phyloP scores from a whole-genome alignment of 2,113 vertebrate species.

The Riparia riparia region DNA sequence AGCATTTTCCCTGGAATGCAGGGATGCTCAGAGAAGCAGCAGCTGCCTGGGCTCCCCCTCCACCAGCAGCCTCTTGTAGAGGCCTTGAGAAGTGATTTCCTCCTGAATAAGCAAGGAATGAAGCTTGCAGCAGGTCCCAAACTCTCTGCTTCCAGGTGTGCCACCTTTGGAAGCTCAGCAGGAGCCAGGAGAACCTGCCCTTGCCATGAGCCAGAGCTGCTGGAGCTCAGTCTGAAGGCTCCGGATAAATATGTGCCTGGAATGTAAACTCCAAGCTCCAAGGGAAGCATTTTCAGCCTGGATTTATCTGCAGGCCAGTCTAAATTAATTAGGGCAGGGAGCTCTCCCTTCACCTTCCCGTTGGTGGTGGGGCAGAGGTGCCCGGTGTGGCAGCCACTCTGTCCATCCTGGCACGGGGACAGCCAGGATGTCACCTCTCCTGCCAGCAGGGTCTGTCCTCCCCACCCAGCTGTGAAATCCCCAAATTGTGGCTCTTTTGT shows the following conservation, averaged over 20 bases:
- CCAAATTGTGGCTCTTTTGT: accelerated
- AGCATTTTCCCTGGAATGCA: not conserved
- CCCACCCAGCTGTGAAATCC: not conserved
- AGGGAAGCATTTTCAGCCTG: not conserved
- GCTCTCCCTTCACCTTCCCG: not conserved
- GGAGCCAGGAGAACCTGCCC: not conserved
- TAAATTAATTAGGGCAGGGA: not conserved
- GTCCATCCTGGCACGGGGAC: accelerated
- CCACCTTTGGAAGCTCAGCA: not conserved
- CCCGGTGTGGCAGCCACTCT: not conserved
- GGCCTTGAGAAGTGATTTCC: not conserved
- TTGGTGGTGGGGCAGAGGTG: not conserved
- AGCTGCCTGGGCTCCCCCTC: not conserved
- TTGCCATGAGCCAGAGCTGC: accelerated
- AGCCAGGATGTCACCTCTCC: not conserved
- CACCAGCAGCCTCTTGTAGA: not conserved
- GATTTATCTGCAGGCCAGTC: not conserved
- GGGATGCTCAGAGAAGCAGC: no score
- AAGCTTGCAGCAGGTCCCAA: not conserved
- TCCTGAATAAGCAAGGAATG: not conserved
- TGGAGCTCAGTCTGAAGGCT: accelerated
- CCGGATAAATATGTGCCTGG: not conserved
- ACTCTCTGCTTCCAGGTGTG: not conserved
- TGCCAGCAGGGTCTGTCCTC: not conserved
- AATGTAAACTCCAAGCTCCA: not conserved